A percentile compares a stretch with the other conserved stretches of the same genome.
Conservation (phyloP, 2,113 vertebrate genomes). For the Eretmochelys imbricata region DNA sequence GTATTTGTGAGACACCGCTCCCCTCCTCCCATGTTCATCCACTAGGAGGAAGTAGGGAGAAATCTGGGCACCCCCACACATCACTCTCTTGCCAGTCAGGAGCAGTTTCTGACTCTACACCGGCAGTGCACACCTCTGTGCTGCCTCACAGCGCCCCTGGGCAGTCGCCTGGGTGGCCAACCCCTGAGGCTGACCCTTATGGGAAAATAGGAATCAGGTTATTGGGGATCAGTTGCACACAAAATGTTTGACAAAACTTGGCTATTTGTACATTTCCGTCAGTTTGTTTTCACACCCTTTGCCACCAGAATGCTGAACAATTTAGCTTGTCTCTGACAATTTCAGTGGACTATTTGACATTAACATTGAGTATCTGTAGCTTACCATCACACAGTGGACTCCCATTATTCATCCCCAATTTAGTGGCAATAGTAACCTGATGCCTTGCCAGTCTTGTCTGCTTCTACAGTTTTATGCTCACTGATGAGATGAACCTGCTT, state of each 20-base stretch:
- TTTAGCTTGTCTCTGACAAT: conserved; percentile 37
- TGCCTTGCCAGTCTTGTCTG: not conserved
- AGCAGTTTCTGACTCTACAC: too few relatives aligned
- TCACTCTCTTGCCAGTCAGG: too few relatives aligned
- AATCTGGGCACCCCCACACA: too few relatives aligned
- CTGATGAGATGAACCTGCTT: conserved; percentile 46
- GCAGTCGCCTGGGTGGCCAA: too few relatives aligned
- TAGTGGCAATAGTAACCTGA: conserved; percentile 30
- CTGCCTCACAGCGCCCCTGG: too few relatives aligned
- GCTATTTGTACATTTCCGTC: not conserved
- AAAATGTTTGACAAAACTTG: not conserved
- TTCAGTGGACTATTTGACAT: not conserved
- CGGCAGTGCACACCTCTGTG: too few relatives aligned
- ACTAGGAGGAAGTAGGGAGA: too few relatives aligned
- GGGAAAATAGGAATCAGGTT: not conserved
- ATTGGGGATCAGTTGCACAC: not conserved
- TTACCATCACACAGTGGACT: conserved; percentile 23
- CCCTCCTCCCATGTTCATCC: too few relatives aligned
- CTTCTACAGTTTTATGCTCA: conserved; percentile 18
- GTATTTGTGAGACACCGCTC: too few relatives aligned
- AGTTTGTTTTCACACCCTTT: not conserved
- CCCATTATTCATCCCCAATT: conserved; percentile 44
- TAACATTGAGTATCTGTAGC: conserved; percentile 26
- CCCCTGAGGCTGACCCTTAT: too few relatives aligned
- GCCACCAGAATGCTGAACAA: not conserved